Conservation (phyloP, 2,888 invertebrate genomes). For the Crematogaster levior region DNA sequence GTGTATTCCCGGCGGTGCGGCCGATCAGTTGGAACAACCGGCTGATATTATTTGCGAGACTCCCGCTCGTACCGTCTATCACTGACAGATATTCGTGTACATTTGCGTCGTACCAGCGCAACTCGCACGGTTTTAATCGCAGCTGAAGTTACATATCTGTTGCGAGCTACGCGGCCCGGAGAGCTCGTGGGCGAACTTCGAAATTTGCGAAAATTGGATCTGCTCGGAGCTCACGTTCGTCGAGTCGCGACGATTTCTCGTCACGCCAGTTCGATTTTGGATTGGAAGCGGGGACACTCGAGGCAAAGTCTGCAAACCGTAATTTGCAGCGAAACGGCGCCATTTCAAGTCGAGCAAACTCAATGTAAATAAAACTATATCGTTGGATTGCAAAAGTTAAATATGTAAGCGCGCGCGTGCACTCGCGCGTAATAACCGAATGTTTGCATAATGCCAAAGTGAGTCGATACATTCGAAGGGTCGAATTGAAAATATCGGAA, state of each 20-base stretch:
- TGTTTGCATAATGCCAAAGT: neutral
- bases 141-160: conserved; percentile 40
- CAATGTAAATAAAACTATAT: neutral
- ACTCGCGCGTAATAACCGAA: neutral
- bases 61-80: conserved; percentile 40
- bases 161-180: conserved; percentile 11
- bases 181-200: conserved; percentile 36
- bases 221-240: neutral
- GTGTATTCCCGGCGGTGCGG: conserved; percentile 38
- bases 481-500: conserved; percentile 20
- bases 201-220: conserved; percentile 42
- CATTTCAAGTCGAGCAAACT: neutral
- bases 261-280: conserved; percentile 16
- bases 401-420: neutral
- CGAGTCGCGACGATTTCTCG: conserved; percentile 21
- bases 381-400: conserved; percentile 1
- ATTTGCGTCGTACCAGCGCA: conserved; percentile 14
- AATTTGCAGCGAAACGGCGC: conserved; percentile 2
- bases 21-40: conserved; percentile 37
- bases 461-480: neutral
- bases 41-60: conserved; percentile 44
- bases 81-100: conserved; percentile 22
- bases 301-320: neutral
- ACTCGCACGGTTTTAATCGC: conserved; percentile 42
- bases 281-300: conserved; percentile 2